phyloP scores from a whole-genome alignment of 1,140 invertebrate species.

The Brachionus asplanchnoidis region DNA sequence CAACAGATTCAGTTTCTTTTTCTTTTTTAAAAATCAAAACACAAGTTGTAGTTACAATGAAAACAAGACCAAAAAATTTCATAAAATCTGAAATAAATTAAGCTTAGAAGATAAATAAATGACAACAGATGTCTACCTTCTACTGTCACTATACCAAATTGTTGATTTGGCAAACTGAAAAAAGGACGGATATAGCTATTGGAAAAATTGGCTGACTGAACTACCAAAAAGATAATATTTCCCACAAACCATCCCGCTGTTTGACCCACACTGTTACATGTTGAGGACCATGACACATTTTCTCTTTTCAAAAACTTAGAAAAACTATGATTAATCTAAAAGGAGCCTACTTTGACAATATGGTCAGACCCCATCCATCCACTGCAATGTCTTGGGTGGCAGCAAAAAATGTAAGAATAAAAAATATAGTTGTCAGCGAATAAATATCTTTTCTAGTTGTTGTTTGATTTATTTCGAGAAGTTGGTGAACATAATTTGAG shows the following conservation, averaged over 20 bases:
- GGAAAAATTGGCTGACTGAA: conserved; percentile 84
- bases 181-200: conserved; percentile 23
- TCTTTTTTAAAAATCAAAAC: conserved; percentile 87
- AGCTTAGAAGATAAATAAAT: conserved; percentile 42
- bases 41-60: conserved; percentile 81
- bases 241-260: conserved; percentile 95
- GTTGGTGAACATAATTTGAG: conserved; percentile 34
- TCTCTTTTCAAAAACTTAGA: conserved; percentile 54
- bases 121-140: not conserved
- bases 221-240: conserved; percentile 89
- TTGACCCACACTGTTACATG: conserved; percentile 98
- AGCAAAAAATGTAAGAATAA: conserved; percentile 75
- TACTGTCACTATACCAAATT: conserved; percentile 9
- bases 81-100: not conserved
- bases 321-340: not conserved
- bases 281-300: conserved; percentile 97
- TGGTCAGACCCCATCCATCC: conserved; percentile 98
- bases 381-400: conserved; percentile 99
- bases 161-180: not conserved
- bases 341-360: conserved; percentile 64
- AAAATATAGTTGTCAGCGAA: conserved; percentile 67
- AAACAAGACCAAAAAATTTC: conserved; percentile 62
- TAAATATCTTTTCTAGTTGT: conserved; percentile 1
- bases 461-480: conserved; percentile 11
- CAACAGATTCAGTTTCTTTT: conserved; percentile 52